These are phyloP conservation scores for Stomatorhinus ivindoensis DNA, from an alignment of 2,113 vertebrate species.

Conservation along the genomic window DNA sequence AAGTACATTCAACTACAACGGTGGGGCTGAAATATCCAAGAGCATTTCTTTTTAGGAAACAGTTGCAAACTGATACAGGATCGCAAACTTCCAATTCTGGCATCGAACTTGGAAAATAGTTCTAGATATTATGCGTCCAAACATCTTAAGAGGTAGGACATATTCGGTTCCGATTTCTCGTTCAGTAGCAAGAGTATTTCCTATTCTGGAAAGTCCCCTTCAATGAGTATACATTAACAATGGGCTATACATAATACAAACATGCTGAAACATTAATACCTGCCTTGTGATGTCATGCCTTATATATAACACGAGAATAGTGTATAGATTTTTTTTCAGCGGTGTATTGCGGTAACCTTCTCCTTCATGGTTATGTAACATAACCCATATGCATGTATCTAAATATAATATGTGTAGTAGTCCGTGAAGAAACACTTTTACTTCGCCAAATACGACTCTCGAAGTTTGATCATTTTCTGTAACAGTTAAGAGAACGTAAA, in stretches of 20 bases:
- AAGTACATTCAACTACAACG: neutral
- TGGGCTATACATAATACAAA: neutral
- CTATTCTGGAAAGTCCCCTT: neutral
- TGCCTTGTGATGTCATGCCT: neutral
- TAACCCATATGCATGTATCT: neutral
- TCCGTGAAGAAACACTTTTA: neutral
- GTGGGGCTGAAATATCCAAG: neutral
- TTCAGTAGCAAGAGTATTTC: neutral
- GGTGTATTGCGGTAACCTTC: slow-evolving; percentile 4
- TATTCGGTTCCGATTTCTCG: neutral
- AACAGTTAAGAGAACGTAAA: neutral
- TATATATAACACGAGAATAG: neutral
- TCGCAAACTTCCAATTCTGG: neutral
- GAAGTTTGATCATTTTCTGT: too few relatives aligned
- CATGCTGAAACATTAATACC: neutral
- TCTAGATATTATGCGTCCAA: neutral
- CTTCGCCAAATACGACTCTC: neutral
- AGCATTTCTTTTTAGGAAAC: neutral
- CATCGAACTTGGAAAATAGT: neutral
- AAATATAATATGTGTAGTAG: slow-evolving; percentile 6
- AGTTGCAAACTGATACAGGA: neutral
- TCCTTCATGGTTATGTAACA: slow-evolving; percentile 1
- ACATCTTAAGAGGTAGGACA: neutral
- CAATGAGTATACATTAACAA: neutral
- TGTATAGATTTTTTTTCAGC: neutral